phyloP scores from a whole-genome alignment of 2,888 invertebrate genomes.

The Gymnoscelis rufifasciata region DNA sequence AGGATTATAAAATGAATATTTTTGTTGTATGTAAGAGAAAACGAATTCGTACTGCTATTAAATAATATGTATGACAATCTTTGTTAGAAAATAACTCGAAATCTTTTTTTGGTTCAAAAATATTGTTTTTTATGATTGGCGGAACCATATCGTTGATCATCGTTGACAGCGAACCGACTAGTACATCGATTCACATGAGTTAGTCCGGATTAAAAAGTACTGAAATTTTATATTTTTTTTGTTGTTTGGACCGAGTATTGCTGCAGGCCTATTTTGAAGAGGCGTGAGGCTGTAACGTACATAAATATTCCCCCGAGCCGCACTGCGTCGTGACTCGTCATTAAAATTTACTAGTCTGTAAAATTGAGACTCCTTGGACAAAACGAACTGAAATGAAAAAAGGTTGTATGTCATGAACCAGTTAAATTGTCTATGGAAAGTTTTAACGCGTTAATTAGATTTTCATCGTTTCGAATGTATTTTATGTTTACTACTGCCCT shows the following conservation, averaged over 20 bases:
- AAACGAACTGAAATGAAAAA: conserved; percentile 13
- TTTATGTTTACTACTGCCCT: too few relatives aligned
- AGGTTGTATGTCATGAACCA: too few relatives aligned
- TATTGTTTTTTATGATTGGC: too few relatives aligned
- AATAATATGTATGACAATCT: too few relatives aligned
- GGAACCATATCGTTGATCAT: conserved; percentile 18
- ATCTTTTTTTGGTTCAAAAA: too few relatives aligned
- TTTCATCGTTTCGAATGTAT: too few relatives aligned
- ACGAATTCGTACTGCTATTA: too few relatives aligned
- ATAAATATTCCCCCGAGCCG: conserved; percentile 40
- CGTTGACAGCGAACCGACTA: conserved; percentile 18
- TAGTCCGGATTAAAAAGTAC: conserved; percentile 22
- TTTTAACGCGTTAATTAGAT: too few relatives aligned
- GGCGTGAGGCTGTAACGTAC: conserved; percentile 32
- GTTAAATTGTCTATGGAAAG: too few relatives aligned
- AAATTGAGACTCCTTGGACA: conserved; percentile 22
- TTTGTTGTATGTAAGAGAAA: too few relatives aligned
- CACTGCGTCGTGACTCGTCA: conserved; percentile 66
- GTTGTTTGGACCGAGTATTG: conserved; percentile 23
- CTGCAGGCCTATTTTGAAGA: conserved; percentile 33
- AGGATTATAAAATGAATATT: too few relatives aligned
- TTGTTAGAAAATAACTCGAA: too few relatives aligned
- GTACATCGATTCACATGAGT: conserved; percentile 21
- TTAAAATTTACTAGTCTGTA: conserved; percentile 54
- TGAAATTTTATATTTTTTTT: conserved; percentile 27